Percentiles rank a stretch among this genome's conserved stretches.
These are phyloP conservation scores for Cryptomyrus ogoouensis DNA, from an alignment of 2,113 vertebrate species.

Conservation along the genomic window DNA sequence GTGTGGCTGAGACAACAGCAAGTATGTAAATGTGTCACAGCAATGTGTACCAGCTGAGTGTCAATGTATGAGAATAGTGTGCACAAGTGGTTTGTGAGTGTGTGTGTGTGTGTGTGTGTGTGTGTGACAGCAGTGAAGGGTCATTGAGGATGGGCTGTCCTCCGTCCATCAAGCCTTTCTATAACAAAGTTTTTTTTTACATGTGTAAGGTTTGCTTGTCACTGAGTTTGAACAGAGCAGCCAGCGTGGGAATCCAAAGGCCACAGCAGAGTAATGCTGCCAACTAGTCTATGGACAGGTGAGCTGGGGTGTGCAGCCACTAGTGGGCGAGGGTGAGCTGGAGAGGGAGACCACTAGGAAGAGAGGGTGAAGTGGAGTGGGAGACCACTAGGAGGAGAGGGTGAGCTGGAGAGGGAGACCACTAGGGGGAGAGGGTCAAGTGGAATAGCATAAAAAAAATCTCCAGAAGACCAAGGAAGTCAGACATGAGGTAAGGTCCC, in stretches of 20 bases:
- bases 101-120: too few species aligned
- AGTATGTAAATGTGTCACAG: too few species aligned
- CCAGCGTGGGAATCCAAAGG: neutral
- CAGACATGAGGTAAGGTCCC: neutral
- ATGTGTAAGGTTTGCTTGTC: neutral
- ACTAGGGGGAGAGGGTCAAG: too few species aligned
- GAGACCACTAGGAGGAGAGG: neutral
- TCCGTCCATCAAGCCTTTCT: neutral
- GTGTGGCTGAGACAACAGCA: too few species aligned
- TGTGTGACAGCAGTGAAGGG: neutral
- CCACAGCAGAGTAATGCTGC: neutral
- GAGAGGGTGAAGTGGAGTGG: too few species aligned
- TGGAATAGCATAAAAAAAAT: neutral
- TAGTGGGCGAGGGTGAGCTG: neutral
- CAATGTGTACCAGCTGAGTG: too few species aligned
- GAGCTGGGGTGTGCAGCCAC: neutral
- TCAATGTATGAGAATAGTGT: neutral
- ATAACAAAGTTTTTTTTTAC: neutral
- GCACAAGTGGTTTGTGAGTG: too few species aligned
- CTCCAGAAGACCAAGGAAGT: neutral
- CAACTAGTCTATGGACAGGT: neutral
- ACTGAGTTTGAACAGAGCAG: neutral
- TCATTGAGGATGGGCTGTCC: neutral
- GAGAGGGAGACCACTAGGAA: too few species aligned
- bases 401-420: neutral